These are phyloP conservation scores for Oenanthe melanoleuca DNA, from an alignment of 2,113 vertebrate genomes.

Conservation along the genomic window DNA sequence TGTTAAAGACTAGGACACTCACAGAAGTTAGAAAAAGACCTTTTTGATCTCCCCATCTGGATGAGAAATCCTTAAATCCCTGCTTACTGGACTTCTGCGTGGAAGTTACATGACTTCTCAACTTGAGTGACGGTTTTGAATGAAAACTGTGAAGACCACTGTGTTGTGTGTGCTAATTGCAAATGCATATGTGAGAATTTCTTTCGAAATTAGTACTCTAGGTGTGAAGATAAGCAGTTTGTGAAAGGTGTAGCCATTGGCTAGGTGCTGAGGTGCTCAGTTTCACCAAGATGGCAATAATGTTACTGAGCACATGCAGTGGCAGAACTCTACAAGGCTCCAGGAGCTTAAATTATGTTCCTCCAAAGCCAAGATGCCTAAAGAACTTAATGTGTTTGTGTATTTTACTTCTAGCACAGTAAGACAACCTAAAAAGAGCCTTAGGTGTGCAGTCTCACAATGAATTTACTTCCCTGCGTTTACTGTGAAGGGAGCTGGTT, in stretches of 20 bases:
- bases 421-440: conserved; percentile 1
- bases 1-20: not conserved
- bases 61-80: not conserved
- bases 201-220: not conserved
- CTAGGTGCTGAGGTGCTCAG: not conserved
- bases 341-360: not conserved
- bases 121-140: not conserved
- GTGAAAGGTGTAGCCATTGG: not conserved
- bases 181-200: not conserved
- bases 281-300: not conserved
- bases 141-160: not conserved
- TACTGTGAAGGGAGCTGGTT: not conserved
- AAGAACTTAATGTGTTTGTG: not conserved
- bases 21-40: not conserved
- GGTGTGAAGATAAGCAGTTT: not conserved
- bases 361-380: not conserved
- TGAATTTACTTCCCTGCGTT: not conserved
- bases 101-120: not conserved
- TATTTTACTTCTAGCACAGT: not conserved
- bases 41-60: not conserved
- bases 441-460: conserved; percentile 7
- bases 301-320: not conserved
- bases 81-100: not conserved
- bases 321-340: not conserved
- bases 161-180: not conserved